Evolutionary conservation across 2,797 vertebrate genomes (phyloP), one percentile per base, ranked within the genome.

Genomic region (Ptychobarbus kaznakovi): DNA sequence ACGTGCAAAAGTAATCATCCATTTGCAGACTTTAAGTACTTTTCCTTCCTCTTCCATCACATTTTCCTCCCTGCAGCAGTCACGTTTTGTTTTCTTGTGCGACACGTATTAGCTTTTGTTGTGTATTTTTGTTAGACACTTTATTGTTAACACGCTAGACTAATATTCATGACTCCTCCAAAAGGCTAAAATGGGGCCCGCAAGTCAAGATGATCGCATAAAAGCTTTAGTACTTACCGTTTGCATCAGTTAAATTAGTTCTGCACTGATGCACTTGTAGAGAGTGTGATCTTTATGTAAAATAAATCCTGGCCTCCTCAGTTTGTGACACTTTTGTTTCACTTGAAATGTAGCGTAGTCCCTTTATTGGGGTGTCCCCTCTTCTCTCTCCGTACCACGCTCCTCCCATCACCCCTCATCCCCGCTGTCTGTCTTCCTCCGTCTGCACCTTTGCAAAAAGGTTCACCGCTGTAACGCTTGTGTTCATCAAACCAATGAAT

Each of bases 281-380:
- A 46, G n/a, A 53, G n/a, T 25, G 61, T 20, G 44, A 56, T 78
- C 44, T 65, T 70, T 76, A 53, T 53, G 28, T n/a, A 28, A 61
- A 63, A 35, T 87, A 20, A 74, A 90, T 88, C 85, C 63, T 87
- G 61, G 10, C 46, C 51, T 46, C n/a, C n/a, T 68, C 16, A 20
- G 46, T 56, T 63, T 80, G 58, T 44, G 76, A n/a, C 56, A 78
- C 38, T 78, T 78, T 78, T 78, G n/a, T 79, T 69, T 53, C 18
- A 70, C 28, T 58, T 58, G 74, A 89, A 88, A 87, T 80, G 77
- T 88, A 84, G 91, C 20, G 51, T 90, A 91, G 91, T 90, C 87
- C 68, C 83, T 90, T 91, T 85, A 91, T 93, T 92, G 80, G 86
- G 78, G 87, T 84, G 83, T 91, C 92, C 90, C 89, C 89, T 88